Percentiles rank a stretch among this genome's conserved stretches.
Conservation (phyloP, 2,888 invertebrate species). For the Rosalia funebris region DNA sequence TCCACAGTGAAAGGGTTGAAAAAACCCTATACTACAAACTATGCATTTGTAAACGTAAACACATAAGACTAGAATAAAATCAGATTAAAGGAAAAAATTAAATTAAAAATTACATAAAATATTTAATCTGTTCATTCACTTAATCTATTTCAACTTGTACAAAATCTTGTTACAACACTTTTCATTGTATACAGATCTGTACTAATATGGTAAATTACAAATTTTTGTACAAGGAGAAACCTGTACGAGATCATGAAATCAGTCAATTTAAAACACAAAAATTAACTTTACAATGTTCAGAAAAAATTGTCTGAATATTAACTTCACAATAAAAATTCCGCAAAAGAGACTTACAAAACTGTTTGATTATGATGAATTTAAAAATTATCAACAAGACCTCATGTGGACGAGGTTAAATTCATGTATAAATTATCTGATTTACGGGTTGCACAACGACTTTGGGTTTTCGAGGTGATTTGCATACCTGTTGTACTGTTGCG, state of each 20-base stretch:
- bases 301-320: background rate
- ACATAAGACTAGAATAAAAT: slow-evolving; percentile 15
- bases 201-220: background rate
- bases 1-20: slow-evolving; percentile 6
- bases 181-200: too few species aligned
- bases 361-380: too few species aligned
- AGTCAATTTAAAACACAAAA: background rate
- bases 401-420: background rate
- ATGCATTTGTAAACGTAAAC: background rate
- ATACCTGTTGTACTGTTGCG: slow-evolving; percentile 58
- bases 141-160: slow-evolving; percentile 8
- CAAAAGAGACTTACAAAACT: too few species aligned
- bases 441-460: slow-evolving; percentile 59
- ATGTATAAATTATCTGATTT: slow-evolving; percentile 51
- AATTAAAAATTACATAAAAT: too few species aligned
- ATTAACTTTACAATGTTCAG: background rate
- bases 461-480: slow-evolving; percentile 56
- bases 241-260: background rate
- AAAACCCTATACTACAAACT: background rate
- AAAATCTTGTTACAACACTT: slow-evolving; percentile 1
- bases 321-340: background rate
- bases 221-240: slow-evolving; percentile 1
- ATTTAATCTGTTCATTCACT: background rate
- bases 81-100: too few species aligned
- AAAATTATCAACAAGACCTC: background rate